Evolutionary conservation across 2,888 invertebrate genomes (phyloP).

Genomic region (Caenorhabditis angaria): DNA sequence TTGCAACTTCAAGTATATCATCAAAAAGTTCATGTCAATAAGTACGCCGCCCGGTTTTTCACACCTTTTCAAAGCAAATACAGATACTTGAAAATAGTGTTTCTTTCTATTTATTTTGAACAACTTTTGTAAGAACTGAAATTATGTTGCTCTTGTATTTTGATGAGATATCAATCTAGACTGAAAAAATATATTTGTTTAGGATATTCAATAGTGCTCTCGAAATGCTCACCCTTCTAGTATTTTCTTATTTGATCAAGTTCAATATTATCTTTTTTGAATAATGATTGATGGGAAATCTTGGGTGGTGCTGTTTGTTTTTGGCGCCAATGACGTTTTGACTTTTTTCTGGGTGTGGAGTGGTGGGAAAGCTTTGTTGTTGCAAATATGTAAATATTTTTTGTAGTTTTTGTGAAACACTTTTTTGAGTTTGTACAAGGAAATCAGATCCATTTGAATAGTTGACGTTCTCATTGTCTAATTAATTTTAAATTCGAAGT

Average conservation of each 20-base stretch:
- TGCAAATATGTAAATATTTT: no score
- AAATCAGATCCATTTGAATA: no score
- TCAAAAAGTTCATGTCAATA: constrained; percentile 2
- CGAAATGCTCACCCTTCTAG: neutral
- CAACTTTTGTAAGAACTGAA: neutral
- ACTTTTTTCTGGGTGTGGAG: no score
- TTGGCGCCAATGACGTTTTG: no score
- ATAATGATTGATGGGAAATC: no score
- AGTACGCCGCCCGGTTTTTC: neutral
- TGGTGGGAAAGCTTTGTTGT: no score
- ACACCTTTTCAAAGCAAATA: neutral
- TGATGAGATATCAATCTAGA: neutral
- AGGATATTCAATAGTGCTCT: neutral
- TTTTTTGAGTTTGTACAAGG: no score
- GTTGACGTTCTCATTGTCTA: no score
- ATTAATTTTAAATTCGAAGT: no score
- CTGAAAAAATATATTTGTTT: neutral
- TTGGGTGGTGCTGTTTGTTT: no score
- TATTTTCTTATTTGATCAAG: neutral
- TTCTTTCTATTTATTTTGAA: neutral
- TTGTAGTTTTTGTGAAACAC: no score
- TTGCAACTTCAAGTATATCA: neutral
- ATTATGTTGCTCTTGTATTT: neutral
- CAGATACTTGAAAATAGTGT: neutral
- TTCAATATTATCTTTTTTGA: neutral